Evolutionary conservation across 2,113 vertebrate genomes (phyloP), one percentile per base, ranked within the genome.

Genomic region (Cololabis saira): DNA sequence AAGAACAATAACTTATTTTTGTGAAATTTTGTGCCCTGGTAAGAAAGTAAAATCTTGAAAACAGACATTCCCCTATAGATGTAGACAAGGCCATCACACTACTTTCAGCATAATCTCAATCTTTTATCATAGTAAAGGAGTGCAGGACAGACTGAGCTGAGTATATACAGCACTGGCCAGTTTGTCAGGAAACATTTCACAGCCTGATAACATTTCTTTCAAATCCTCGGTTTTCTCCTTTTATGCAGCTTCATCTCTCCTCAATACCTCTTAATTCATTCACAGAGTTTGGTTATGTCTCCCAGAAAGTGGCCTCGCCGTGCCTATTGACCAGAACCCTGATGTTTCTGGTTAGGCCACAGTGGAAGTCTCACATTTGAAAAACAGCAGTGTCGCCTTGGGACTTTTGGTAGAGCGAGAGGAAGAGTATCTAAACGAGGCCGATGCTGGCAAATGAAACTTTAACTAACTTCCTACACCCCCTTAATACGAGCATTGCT

Each of bases 291-390:
- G 58, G 58, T 71, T 81, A 77, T 71, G 71, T 80, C 71, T 78
- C 59, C 58, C 57, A 63, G 49, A 72, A 58, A 45, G 55, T 48
- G 33, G 33, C 33, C 33, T 37, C 33, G 5, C 33, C 6, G 10
- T 50, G 61, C 42, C 50, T 72, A 55, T 51, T 48, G 74, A 82
- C 80, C 76, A 63, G 52, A 72, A 54, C 47, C 68, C 77, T 22
- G 42, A 79, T 87, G 83, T 84, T 90, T 86, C 50, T 74, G 82
- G 71, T 80, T 87, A 83, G 68, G 64, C 69, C 68, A 50, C 65
- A 76, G 64, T 85, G 75, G 79, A 85, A 86, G 78, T 81, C 78
- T 85, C 54, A 85, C 71, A 90, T 87, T 86, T 83, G 48, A 67
- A 51, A 72, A 74, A 60, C 61, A 71, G 70, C 48, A 68, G 59